phyloP scores from a whole-genome alignment of 2,113 vertebrate genomes.

The Tor tambroides region DNA sequence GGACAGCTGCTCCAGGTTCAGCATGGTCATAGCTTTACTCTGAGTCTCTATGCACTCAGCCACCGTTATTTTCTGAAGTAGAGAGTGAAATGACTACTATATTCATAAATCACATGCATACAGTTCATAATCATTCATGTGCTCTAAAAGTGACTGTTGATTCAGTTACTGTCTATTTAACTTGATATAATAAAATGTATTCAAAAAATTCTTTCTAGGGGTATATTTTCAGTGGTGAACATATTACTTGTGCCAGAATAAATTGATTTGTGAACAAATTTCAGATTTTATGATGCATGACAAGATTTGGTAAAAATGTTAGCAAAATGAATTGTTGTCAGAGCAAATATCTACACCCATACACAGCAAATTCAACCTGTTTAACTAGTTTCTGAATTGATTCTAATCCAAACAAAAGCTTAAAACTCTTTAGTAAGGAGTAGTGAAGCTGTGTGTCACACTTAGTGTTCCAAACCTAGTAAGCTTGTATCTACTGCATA shows the following conservation, averaged over 20 bases:
- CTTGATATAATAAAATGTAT: neutral
- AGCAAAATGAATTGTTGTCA: neutral
- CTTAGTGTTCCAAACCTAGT: neutral
- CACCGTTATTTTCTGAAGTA: conserved; percentile 95
- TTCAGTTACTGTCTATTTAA: neutral
- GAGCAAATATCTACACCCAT: neutral
- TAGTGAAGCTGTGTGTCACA: neutral
- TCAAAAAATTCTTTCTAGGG: neutral
- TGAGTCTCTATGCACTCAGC: conserved; percentile 99
- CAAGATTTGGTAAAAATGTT: neutral
- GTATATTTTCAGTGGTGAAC: neutral
- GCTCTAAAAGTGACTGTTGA: neutral
- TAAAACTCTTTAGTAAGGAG: neutral
- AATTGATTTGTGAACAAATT: neutral
- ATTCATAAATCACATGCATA: conserved; percentile 51
- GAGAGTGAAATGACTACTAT: neutral
- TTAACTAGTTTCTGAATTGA: neutral
- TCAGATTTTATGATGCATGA: neutral
- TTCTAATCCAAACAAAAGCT: neutral
- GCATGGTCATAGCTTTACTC: conserved; percentile 99
- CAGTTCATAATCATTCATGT: neutral
- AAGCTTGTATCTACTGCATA: neutral
- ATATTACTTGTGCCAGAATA: neutral
- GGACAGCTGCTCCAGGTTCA: conserved; percentile 94
- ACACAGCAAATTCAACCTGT: neutral